Base-by-base conservation (phyloP, 2,113 vertebrate genomes). In the Hymenochirus boettgeri region DNA sequence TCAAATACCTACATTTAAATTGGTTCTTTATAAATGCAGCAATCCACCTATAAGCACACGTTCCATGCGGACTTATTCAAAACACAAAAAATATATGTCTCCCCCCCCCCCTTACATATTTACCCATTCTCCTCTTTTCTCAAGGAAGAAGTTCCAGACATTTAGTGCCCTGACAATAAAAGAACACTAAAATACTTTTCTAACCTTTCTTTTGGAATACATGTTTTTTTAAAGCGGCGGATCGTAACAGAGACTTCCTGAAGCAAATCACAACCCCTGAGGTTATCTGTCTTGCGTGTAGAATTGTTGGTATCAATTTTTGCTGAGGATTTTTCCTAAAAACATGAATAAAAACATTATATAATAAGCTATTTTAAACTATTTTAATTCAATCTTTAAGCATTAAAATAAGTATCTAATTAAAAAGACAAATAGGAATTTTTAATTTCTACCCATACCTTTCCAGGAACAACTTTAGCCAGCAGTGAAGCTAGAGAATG, bases 171-270 rank as follows among this genome's bases (percentile, higher is more conserved):
- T n/a, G 17, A 6, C 3, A 42, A 3, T n/a, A n/a, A n/a, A 15
- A 42, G 15, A 42, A 42, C 6, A 42, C 1, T 42, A n/a, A n/a
- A 5, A 39, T 39, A 13, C 33, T 42, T 42, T 19, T 76, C 75
- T 69, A 76, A 96, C 96, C 96, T 93, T 82, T 99, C 96, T 82
- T 97, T 98, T 78, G 92, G 88, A 73, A 98, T 62, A 0, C 92
- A 94, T 1, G 96, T 96, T 89, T 96, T 99, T 89, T 97, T 98
- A 82, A 98, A 99, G 80, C 93, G 91, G 74, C 96, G 74, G 86
- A 99, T 96, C 7, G 96, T 99, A 75, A 99, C 89, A 29, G 96
- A 99, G 19, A 97, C 93, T 73, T 99, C 96, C 71, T 97, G 94
- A 69, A 99, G 91, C 58, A 98, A 88, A 69, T 98, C 96, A 71